A percentile compares a stretch with the other conserved stretches of the same genome.
These are phyloP conservation scores for Suncus etruscus DNA, from an alignment of 2,113 vertebrate species.

Conservation along the genomic window DNA sequence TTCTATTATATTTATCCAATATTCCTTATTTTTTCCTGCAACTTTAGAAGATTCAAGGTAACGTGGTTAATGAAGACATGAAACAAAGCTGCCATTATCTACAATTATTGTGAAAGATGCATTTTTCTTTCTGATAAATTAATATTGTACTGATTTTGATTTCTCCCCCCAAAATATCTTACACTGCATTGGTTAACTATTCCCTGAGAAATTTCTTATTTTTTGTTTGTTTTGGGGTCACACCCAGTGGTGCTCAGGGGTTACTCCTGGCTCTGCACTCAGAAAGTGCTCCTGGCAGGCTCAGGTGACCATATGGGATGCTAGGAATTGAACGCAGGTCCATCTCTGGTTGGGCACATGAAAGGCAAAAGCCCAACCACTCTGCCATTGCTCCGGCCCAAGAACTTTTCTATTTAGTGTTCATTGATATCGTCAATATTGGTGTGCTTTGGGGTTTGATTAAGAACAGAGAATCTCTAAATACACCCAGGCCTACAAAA, in stretches of 20 bases:
- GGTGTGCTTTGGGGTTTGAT: no score
- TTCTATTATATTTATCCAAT: neutral
- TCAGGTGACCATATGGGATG: no score
- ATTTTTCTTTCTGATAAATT: constrained; percentile 26
- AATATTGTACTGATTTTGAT: neutral
- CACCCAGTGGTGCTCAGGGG: no score
- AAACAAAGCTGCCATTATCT: neutral
- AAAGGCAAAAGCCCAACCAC: no score
- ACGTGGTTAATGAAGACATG: neutral
- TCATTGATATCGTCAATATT: neutral
- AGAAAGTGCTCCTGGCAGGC: no score
- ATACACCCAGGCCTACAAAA: neutral
- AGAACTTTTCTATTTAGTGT: neutral
- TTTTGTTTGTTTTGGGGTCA: neutral
- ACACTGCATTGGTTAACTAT: neutral
- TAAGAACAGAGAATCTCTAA: neutral
- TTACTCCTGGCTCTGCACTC: no score
- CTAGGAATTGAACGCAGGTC: no score
- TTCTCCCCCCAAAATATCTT: neutral
- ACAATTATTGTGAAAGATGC: neutral
- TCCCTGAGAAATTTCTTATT: neutral
- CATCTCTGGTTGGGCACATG: no score
- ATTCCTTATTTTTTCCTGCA: neutral
- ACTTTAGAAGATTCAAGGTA: neutral
- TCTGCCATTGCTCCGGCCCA: no score